Evolutionary conservation across 2,888 invertebrate species (phyloP), one percentile per base, ranked within the genome.

Genomic region (Cantharis nigra): DNA sequence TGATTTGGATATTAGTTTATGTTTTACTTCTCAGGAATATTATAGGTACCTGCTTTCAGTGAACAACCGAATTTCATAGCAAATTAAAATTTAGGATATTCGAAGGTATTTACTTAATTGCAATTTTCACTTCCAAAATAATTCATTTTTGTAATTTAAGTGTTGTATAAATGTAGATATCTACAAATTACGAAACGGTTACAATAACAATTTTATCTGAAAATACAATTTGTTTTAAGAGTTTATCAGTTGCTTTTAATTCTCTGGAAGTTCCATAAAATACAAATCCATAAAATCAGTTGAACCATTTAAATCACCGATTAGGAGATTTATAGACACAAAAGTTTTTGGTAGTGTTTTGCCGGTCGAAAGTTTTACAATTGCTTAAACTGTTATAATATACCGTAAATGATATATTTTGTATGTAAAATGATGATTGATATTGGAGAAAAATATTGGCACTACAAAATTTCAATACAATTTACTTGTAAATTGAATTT

Each of bases 401-500:
- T 11, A 30, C 11, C 33, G 4, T 33, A n/a, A 49, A 49, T 49
- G 49, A n/a, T 49, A n/a, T n/a, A n/a, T n/a, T 49, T 49, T 49
- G 10, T 30, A n/a, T 49, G n/a, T 49, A 49, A 49, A 49, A 7
- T 49, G n/a, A 49, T 9, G 49, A 11, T 33, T 33, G 28, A 30
- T 30, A 13, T 33, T 33, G 4, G 33, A 49, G n/a, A 49, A 49
- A 49, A 49, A 49, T 49, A n/a, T 49, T 7, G n/a, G 7, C 13
- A 49, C n/a, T 49, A 2, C 49, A 2, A 49, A 49, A 49, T 49
- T 49, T 49, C 49, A 49, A 49, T 67, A 67, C 18, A 67, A 23
- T 67, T 23, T 23, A 49, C 9, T 14, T 26, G 16, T 28, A 75
- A 75, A 71, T 75, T 75, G 62, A 28, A 75, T 75, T 75, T 74